phyloP scores from a whole-genome alignment of 2,888 invertebrate species.

The Lissocephala sabroskyi region DNA sequence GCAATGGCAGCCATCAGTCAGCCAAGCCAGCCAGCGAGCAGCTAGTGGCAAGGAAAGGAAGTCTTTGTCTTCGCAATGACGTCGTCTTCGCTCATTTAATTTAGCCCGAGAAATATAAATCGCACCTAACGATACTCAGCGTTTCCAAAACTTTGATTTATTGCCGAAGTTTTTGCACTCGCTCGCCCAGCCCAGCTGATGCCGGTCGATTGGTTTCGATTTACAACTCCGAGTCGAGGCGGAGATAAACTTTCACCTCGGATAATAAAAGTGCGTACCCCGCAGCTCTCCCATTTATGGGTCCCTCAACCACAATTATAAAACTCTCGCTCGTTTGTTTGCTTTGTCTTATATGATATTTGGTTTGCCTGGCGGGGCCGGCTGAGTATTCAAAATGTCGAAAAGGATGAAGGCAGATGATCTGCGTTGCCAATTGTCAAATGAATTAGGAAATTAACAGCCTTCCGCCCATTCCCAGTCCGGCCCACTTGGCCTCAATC shows the following conservation, averaged over 20 bases:
- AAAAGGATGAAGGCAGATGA: neutral
- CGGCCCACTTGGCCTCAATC: constrained; percentile 44
- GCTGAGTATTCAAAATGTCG: no score
- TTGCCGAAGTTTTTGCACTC: constrained; percentile 58
- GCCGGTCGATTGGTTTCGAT: no score
- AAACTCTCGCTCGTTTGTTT: neutral
- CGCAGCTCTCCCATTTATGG: neutral
- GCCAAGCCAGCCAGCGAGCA: no score
- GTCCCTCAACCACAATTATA: neutral
- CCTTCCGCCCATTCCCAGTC: constrained; percentile 12
- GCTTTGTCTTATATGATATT: no score
- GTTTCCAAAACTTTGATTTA: constrained; percentile 65
- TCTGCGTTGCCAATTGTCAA: constrained; percentile 46
- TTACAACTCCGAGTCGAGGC: no score
- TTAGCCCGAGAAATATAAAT: constrained; percentile 68
- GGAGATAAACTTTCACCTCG: no score
- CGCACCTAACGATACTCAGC: constrained; percentile 67
- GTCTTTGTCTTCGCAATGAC: no score
- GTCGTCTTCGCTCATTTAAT: constrained; percentile 63
- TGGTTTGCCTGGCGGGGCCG: no score
- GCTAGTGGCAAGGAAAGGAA: no score
- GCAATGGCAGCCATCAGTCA: no score
- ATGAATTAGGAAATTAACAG: constrained; percentile 55
- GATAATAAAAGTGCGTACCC: no score
- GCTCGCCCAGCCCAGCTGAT: no score